Percentiles rank a stretch among this genome's conserved stretches.
Evolutionary conservation across 2,888 invertebrate species (phyloP).

Genomic region (Eudemis profundana): DNA sequence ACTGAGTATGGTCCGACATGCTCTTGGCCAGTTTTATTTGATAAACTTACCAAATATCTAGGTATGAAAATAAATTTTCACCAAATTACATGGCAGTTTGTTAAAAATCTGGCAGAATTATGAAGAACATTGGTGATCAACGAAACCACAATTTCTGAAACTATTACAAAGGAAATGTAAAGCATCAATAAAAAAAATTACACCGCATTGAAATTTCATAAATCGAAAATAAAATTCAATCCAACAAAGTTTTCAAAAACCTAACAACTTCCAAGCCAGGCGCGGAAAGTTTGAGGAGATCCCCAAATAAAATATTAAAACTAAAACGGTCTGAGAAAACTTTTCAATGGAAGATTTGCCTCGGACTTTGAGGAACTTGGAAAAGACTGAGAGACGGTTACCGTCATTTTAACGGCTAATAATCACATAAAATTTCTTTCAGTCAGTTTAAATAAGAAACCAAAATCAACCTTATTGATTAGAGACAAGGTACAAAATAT

Average conservation of each 20-base stretch:
- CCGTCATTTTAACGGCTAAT: conserved; percentile 2
- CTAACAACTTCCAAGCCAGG: conserved; percentile 2
- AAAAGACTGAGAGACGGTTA: neutral
- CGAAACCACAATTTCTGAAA: too few species aligned
- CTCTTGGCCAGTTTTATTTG: too few species aligned
- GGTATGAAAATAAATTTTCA: too few species aligned
- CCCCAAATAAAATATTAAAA: conserved; percentile 29
- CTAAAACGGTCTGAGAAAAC: conserved; percentile 28
- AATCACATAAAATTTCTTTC: neutral
- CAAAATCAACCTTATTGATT: neutral
- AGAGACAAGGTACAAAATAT: neutral
- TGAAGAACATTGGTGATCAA: too few species aligned
- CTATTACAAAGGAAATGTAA: too few species aligned
- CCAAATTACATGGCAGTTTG: too few species aligned
- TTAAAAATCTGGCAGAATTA: too few species aligned
- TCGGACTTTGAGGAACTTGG: conserved; percentile 17
- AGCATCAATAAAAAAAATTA: too few species aligned
- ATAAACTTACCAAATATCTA: too few species aligned
- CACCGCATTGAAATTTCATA: neutral
- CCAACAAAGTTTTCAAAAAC: neutral
- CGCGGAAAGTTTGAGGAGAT: conserved; percentile 19
- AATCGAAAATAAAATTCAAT: conserved; percentile 17
- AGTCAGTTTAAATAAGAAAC: neutral
- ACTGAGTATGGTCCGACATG: too few species aligned
- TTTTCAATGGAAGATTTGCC: conserved; percentile 33